These are phyloP conservation scores for Netta rufina DNA, from an alignment of 2,797 vertebrate species.

Conservation along the genomic window DNA sequence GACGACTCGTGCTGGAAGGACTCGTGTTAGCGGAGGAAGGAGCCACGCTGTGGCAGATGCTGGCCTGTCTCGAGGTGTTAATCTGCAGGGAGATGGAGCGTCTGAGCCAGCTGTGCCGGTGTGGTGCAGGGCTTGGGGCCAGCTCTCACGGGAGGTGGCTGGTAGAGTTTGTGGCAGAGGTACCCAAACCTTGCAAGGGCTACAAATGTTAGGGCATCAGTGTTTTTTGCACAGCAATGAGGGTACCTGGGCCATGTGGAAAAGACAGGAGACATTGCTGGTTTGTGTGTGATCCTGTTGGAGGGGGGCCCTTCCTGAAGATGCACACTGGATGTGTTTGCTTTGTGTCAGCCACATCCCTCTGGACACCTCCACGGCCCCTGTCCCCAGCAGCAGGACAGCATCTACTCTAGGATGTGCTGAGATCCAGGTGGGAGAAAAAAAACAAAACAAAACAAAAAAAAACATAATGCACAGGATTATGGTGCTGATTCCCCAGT, in stretches of 20 bases:
- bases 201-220: neutral
- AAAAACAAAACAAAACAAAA: neutral
- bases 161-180: neutral
- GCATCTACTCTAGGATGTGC: neutral
- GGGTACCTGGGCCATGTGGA: neutral
- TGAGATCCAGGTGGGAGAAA: neutral
- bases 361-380: too few relatives aligned
- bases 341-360: too few relatives aligned
- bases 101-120: neutral
- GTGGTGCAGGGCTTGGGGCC: fast-evolving
- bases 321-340: too few relatives aligned
- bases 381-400: neutral
- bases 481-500: neutral
- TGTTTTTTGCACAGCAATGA: neutral
- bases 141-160: fast-evolving
- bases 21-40: neutral
- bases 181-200: neutral
- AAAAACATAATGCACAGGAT: neutral
- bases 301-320: too few relatives aligned
- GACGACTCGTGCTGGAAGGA: slow-evolving; percentile 38
- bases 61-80: neutral
- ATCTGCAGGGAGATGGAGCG: neutral
- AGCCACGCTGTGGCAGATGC: neutral
- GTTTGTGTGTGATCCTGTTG: too few relatives aligned
- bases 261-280: too few relatives aligned